Evolutionary conservation across 2,113 vertebrate species (phyloP).

Genomic region (Sardina pilchardus): DNA sequence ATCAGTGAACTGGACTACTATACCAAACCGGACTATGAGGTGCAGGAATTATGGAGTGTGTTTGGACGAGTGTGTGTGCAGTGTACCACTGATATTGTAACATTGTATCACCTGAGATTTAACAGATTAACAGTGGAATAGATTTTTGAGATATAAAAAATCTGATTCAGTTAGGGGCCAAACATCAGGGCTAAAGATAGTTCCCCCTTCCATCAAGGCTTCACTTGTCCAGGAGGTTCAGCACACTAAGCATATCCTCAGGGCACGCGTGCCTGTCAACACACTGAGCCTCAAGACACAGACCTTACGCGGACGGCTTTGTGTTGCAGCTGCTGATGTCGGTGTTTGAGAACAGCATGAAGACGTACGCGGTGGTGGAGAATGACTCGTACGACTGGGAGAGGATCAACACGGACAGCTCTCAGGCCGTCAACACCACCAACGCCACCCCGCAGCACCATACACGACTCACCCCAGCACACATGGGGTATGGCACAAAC

Average conservation of each 20-base stretch:
- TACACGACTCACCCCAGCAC: slow-evolving; percentile 91
- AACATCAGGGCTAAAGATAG: not conserved
- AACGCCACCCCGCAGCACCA: slow-evolving; percentile 91
- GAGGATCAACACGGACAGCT: slow-evolving; percentile 85
- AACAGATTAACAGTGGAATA: no score
- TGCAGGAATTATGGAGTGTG: slow-evolving; percentile 49
- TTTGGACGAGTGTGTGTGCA: not conserved
- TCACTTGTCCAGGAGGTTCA: not conserved
- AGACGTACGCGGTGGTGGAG: slow-evolving; percentile 89
- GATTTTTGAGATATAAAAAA: no score
- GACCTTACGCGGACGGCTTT: not conserved
- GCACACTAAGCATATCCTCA: no score
- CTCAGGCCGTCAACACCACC: slow-evolving; percentile 81
- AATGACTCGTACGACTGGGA: slow-evolving; percentile 98
- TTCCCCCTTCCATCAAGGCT: not conserved
- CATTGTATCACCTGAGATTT: no score
- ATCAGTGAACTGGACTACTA: slow-evolving; percentile 93
- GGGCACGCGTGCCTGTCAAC: not conserved
- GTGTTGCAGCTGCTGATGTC: slow-evolving; percentile 88
- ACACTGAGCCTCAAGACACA: not conserved
- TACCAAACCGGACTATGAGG: slow-evolving; percentile 97
- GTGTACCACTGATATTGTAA: not conserved
- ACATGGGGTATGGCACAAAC: slow-evolving; percentile 82
- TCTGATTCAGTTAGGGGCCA: not conserved
- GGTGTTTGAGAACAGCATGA: slow-evolving; percentile 97